Evolutionary conservation across 2,113 vertebrate genomes (phyloP), one percentile per base, ranked within the genome.

Genomic region (Mormyrus iriodes): DNA sequence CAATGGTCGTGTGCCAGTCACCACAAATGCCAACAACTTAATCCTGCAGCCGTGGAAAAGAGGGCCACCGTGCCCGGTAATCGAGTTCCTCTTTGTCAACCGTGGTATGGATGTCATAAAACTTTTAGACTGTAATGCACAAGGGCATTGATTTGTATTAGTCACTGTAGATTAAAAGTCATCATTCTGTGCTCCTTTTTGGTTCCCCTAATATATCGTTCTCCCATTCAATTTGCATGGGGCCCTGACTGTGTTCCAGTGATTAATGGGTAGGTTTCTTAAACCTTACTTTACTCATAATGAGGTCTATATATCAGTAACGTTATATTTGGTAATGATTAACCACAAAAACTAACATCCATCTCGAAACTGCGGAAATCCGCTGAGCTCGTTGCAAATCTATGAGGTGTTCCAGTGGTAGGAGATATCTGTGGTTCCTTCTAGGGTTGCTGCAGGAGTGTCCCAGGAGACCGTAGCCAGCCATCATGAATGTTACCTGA

Each of bases 231-330:
- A 79, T 79, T 79, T 79, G 73, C 73, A 79, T 42, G 73, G 35
- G 4, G 31, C 17, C 35, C 73, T 79, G 35, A 42, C 73, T 79
- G 73, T 35, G 73, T 8, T 42, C 5, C 15, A 1, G 13, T 79
- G 73, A 79, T 79, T 79, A 79, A 79, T 79, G 73, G 73, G 35
- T 13, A 79, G 35, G 73, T 79, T 79, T 42, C 73, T 19, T 79
- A 39, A 42, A 39, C 73, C 73, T 79, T 79, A 79, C 73, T 42
- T 79, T 42, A 35, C 73, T 79, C 73, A 79, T 79, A 79, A 79
- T 79, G 73, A 79, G 73, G 73, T 42, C 73, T 42, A 79, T 79
- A 79, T 79, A 79, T 79, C 73, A 42, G 73, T 42, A 79, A 42
- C 10, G 35, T 79, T 42, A 79, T 79, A 79, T 79, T 79, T 79